These are phyloP conservation scores for Channa striata DNA, from an alignment of 2,797 vertebrate species.

Conservation along the genomic window DNA sequence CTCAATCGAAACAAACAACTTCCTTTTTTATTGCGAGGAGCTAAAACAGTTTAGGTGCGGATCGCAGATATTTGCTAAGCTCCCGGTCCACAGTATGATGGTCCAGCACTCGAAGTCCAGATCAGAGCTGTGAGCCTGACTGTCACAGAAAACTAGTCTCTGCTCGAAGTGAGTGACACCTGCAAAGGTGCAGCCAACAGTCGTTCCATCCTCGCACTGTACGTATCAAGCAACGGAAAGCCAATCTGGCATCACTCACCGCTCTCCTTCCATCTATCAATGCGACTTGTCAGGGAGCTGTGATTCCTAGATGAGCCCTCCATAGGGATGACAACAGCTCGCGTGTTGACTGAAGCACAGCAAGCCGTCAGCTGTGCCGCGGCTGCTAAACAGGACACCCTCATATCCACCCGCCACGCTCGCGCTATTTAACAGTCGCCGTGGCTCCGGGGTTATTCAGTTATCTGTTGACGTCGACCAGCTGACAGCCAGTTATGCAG, in stretches of 20 bases:
- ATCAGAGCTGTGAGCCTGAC: slow-evolving; percentile 16
- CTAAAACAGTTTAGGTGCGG: neutral
- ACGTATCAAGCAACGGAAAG: slow-evolving; percentile 62
- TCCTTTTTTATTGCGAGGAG: neutral
- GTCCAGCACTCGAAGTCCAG: slow-evolving; percentile 8
- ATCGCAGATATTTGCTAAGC: neutral
- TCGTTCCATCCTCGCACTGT: slow-evolving; percentile 23
- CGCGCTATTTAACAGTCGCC: slow-evolving; percentile 46
- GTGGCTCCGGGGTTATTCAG: slow-evolving; percentile 22
- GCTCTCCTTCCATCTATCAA: slow-evolving; percentile 49
- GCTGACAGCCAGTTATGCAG: slow-evolving; percentile 45
- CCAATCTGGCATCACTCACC: slow-evolving; percentile 66
- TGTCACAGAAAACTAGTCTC: slow-evolving; percentile 7
- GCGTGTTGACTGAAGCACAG: slow-evolving; percentile 69
- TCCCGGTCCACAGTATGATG: neutral
- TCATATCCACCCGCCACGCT: slow-evolving; percentile 45
- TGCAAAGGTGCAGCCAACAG: slow-evolving; percentile 49
- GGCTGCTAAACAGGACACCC: slow-evolving; percentile 51
- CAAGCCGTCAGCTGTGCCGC: slow-evolving; percentile 50
- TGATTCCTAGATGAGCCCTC: slow-evolving; percentile 61
- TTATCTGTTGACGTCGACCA: slow-evolving; percentile 60
- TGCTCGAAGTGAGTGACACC: slow-evolving; percentile 48
- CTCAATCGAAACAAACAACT: no score
- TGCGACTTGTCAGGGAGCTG: slow-evolving; percentile 61
- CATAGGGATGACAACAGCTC: slow-evolving; percentile 63